These are phyloP conservation scores for Procambarus virginalis DNA, from an alignment of 1,140 invertebrate species.

Conservation along the genomic window DNA sequence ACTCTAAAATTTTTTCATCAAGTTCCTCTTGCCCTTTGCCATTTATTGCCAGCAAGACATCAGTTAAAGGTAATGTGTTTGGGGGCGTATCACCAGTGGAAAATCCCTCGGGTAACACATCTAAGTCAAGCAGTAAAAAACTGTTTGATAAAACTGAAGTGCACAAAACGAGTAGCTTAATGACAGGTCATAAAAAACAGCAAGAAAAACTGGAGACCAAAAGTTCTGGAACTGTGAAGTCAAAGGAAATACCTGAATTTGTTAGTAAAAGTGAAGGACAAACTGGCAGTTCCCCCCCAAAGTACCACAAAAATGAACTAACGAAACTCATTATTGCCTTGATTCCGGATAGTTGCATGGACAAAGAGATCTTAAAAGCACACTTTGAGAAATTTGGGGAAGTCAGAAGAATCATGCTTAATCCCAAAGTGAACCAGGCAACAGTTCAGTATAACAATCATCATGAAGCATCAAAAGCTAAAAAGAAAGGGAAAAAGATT, in stretches of 20 bases:
- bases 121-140: not conserved
- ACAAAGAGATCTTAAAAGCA: conserved; percentile 44
- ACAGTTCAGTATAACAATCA: conserved; percentile 55
- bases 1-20: not conserved
- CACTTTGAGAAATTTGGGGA: conserved; percentile 68
- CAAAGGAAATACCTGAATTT: not conserved
- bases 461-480: conserved; percentile 54
- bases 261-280: not conserved
- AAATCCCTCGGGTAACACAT: not conserved
- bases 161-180: not conserved
- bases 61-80: not conserved
- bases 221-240: not conserved
- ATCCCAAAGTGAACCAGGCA: conserved; percentile 55
- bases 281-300: not conserved
- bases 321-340: conserved; percentile 51
- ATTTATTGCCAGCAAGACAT: not conserved
- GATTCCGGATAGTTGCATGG: conserved; percentile 57
- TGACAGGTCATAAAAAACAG: not conserved
- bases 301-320: conserved; percentile 45
- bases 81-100: not conserved
- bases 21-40: not conserved
- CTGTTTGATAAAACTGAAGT: not conserved
- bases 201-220: not conserved
- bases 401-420: conserved; percentile 47
- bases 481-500: conserved; percentile 54